Conservation (phyloP, 1,140 invertebrate species). For the Luehdorfia chinensis region DNA sequence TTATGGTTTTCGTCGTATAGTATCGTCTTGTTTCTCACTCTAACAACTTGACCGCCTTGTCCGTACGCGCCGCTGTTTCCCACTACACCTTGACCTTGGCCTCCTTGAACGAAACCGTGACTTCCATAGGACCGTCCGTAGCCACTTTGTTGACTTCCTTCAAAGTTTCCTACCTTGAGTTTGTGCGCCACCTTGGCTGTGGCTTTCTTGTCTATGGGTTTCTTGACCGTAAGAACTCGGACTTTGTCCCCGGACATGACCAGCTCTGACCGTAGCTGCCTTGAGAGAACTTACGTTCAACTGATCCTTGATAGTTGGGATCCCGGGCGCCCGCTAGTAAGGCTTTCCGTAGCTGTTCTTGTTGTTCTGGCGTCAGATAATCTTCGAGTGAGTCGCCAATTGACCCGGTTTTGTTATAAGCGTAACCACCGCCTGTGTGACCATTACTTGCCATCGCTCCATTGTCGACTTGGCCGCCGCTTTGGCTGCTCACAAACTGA, state of each 20-base stretch:
- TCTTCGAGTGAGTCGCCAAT: conserved; percentile 26
- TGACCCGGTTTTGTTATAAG: conserved; percentile 46
- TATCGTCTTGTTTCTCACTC: conserved; percentile 48
- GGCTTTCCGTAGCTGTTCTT: conserved; percentile 45
- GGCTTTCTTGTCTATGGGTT: neutral
- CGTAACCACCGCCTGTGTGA: conserved; percentile 25
- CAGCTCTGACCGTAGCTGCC: conserved; percentile 22
- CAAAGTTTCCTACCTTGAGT: conserved; percentile 15
- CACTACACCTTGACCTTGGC: conserved; percentile 17
- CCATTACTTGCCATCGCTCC: conserved; percentile 16
- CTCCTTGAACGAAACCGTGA: conserved; percentile 13
- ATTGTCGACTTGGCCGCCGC: conserved; percentile 16
- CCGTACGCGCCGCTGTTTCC: conserved; percentile 19
- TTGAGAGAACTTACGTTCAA: conserved; percentile 12
- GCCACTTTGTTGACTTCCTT: conserved; percentile 19
- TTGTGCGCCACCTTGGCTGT: conserved; percentile 19
- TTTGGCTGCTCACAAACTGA: conserved; percentile 16
- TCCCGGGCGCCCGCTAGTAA: conserved; percentile 30
- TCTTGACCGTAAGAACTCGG: conserved; percentile 1
- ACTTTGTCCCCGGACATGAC: conserved; percentile 11
- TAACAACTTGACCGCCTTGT: conserved; percentile 38
- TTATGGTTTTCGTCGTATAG: conserved; percentile 57
- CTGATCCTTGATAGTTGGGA: conserved; percentile 28
- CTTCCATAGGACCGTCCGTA: conserved; percentile 8
- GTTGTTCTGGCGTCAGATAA: conserved; percentile 43